Conservation (phyloP, 2,888 invertebrate species). For the Papilio gigon region DNA sequence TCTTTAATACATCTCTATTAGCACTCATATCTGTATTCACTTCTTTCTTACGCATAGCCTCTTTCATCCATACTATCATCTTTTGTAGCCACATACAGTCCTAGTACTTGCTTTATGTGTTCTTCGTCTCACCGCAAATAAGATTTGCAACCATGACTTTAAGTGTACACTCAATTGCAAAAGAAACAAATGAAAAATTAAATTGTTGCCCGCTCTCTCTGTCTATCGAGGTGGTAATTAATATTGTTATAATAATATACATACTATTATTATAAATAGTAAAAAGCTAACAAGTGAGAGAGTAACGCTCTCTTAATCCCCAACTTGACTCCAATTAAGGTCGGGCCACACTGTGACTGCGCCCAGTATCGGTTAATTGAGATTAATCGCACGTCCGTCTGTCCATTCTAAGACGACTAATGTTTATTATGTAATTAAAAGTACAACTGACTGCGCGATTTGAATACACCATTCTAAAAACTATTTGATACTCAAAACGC, state of each 20-base stretch:
- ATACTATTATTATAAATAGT: slow-evolving; percentile 1
- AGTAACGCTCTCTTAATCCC: slow-evolving; percentile 53
- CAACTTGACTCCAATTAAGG: slow-evolving; percentile 60
- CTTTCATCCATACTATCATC: too few species aligned
- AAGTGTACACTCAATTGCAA: neutral
- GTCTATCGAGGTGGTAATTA: neutral
- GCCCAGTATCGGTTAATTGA: slow-evolving; percentile 44
- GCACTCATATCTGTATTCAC: too few species aligned
- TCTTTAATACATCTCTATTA: too few species aligned
- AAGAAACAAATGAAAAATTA: neutral
- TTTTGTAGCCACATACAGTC: too few species aligned
- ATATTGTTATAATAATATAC: neutral
- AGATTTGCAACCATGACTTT: neutral
- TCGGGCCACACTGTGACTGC: slow-evolving; percentile 37
- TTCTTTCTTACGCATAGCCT: too few species aligned
- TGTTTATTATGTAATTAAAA: slow-evolving; percentile 40
- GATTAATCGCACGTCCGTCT: slow-evolving; percentile 46
- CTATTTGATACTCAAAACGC: neutral
- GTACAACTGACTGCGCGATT: neutral
- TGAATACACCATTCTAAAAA: slow-evolving; percentile 15
- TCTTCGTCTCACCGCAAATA: too few species aligned
- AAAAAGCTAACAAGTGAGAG: slow-evolving; percentile 32
- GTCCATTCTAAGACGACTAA: slow-evolving; percentile 36
- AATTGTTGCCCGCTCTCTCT: neutral
- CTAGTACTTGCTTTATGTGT: too few species aligned